Base-by-base conservation (phyloP, 2,797 vertebrate species). In the Gadopsis marmoratus region DNA sequence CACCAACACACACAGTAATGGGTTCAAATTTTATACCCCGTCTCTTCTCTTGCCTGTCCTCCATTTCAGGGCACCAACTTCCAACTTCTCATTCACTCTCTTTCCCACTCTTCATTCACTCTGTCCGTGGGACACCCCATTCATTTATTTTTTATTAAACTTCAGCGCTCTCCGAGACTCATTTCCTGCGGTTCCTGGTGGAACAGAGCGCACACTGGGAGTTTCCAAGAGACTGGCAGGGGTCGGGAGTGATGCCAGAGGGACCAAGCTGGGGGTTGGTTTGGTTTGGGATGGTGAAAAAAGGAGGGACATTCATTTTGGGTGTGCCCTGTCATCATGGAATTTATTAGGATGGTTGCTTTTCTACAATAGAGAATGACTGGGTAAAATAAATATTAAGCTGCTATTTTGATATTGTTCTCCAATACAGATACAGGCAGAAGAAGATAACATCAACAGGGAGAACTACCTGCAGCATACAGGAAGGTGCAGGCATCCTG, bases 141-240 rank as follows among this genome's bases (percentile, higher is more conserved):
- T 94, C 93, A 95, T 96, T 96, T 93, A 93, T 93, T 93, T 94
- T 95, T 95, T 95, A 96, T 96, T 96, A 96, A 96, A 95, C 94
- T 94, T 95, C 94, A 95, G 90, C 90, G 85, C 94, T 94, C 92
- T 88, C 89, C 59, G 84, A 92, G 94, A 91, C 92, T 96, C 94
- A 96, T 96, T 96, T 95, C 95, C 95, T 95, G 95, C 86, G 81
- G 94, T 95, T 95, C 82, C 92, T 92, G 85, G 90, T 92, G 89
- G 90, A 94, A 89, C 91, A 90, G 86, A 93, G 89, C 86, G 88
- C 89, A 92, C 83, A 82, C 91, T 93, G 92, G 86, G 92, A 94
- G 91, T 91, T 94, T 94, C 91, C 93, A 91, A 93, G 86, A 91
- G 91, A 88, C 85, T 88, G 93, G 91, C 93, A 89, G 83, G 88